Evolutionary conservation across 2,113 vertebrate species (phyloP).

Genomic region (Upupa epops): DNA sequence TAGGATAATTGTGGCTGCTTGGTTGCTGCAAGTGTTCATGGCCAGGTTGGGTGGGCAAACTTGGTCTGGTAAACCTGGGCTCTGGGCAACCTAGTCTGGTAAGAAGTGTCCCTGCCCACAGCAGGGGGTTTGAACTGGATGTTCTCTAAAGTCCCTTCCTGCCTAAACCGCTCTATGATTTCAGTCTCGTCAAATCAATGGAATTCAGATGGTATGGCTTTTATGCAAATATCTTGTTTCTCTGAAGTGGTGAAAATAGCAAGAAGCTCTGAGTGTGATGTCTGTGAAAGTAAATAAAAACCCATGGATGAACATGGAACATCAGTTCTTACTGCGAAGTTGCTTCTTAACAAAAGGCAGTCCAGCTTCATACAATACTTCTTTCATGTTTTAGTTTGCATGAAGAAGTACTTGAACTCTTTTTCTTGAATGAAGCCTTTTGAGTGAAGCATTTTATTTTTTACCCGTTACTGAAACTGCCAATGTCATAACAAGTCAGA

Average conservation of each 20-base stretch:
- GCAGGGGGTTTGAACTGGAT: too few species aligned
- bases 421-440: not conserved
- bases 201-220: slow-evolving; percentile 9
- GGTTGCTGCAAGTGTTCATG: too few species aligned
- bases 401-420: not conserved
- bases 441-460: not conserved
- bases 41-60: too few species aligned
- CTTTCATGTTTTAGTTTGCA: not conserved
- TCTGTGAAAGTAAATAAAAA: not conserved
- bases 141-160: too few species aligned
- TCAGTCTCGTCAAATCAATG: not conserved
- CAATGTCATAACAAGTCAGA: not conserved
- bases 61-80: too few species aligned
- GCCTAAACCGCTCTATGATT: too few species aligned
- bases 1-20: too few species aligned
- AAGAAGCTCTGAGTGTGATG: not conserved
- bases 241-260: not conserved
- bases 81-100: not conserved
- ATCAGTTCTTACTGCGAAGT: not conserved
- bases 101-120: not conserved
- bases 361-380: not conserved
- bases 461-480: not conserved
- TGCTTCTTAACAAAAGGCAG: not conserved
- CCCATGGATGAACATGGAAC: not conserved
- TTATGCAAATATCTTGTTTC: slow-evolving; percentile 12